Conservation (phyloP, 1,140 invertebrate genomes). For the Panulirus ornatus region DNA sequence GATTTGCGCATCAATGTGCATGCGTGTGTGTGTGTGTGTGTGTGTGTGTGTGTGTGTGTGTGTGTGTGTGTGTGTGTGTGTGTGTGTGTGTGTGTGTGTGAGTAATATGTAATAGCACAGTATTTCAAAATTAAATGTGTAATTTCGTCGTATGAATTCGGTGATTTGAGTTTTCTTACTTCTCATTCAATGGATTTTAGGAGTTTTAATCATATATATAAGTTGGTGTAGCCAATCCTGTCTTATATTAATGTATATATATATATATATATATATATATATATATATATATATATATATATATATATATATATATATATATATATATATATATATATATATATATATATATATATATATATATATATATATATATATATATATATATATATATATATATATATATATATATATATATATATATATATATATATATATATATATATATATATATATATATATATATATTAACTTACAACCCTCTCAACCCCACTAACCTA, state of each 20-base stretch:
- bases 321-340: slow-evolving; percentile 19
- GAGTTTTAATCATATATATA: no score
- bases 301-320: slow-evolving; percentile 26
- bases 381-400: slow-evolving; percentile 1
- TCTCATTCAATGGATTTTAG: no score
- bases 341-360: slow-evolving; percentile 20
- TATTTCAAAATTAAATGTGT: no score
- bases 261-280: no score
- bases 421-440: slow-evolving; percentile 7
- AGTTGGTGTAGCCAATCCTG: no score
- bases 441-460: slow-evolving; percentile 9
- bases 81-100: not conserved
- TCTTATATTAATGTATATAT: no score
- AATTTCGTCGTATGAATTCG: no score
- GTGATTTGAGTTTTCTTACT: no score
- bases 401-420: not conserved
- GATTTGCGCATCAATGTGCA: not conserved
- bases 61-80: not conserved
- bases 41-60: not conserved
- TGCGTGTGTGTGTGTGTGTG: not conserved
- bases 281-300: slow-evolving; percentile 26
- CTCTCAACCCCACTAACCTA: no score
- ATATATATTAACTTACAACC: not conserved
- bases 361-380: slow-evolving; percentile 20
- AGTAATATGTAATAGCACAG: no score